Evolutionary conservation across 2,888 invertebrate genomes (phyloP), one percentile per base, ranked within the genome.

Genomic region (Eupithecia pulchellata): DNA sequence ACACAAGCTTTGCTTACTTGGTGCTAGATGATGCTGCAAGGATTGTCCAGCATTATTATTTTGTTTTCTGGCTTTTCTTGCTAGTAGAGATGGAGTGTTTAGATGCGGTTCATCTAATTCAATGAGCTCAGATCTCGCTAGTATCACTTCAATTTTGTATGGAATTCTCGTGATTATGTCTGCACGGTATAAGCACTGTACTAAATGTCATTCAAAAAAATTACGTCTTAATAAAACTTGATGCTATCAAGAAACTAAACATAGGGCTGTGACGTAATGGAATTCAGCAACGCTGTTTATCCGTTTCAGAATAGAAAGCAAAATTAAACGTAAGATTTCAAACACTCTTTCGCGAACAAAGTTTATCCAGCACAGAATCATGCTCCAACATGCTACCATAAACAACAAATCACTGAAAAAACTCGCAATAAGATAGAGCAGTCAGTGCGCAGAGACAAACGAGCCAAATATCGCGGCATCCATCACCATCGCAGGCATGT

Each of bases 401-500:
- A 61, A 34, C 64, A 71, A 69, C 63, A 72, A 69, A 71, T 71
- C 66, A 69, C 55, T 64, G 20, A 69, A 73, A 67, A 73, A 60
- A 52, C 30, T n/a, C 36, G 36, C 42, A 60, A 64, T 64, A 67
- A 64, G 66, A 72, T 60, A 66, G 55, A 72, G 60, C 62, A 65
- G 39, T 61, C 61, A 47, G 32, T 58, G 42, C 69, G 27, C 66
- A 73, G 63, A 71, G 77, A 77, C 74, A 75, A 77, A 77, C 74
- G 75, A 75, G 75, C 29, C 76, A 73, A 69, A 75, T 77, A 77
- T 74, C 62, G 39, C 72, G 69, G 80, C 81, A 91, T 91, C 87
- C 84, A 88, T 91, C 91, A 90, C 78, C 78, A 84, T 89, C 88
- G 81, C 76, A 67, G 78, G 83, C 90, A 90, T 84, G 79, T 89